Evolutionary conservation across 2,113 vertebrate species (phyloP).

Genomic region (Circaetus gallicus): DNA sequence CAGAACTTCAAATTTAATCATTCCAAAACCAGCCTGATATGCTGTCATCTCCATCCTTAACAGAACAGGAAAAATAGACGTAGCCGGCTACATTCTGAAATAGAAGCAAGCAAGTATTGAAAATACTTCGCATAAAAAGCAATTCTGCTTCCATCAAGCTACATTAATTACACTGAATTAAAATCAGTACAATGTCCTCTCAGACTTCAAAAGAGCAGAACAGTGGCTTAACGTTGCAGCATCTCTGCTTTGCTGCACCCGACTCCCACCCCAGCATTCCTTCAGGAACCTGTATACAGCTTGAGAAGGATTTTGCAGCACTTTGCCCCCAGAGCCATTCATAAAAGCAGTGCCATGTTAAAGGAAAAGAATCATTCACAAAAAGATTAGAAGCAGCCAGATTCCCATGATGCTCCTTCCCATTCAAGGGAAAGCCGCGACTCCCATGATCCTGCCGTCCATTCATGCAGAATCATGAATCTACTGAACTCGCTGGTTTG

Average conservation of each 20-base stretch:
- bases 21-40: not conserved
- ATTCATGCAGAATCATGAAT: constrained; percentile 71
- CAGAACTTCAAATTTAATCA: not conserved
- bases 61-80: not conserved
- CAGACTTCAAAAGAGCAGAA: not conserved
- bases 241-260: not conserved
- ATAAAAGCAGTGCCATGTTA: constrained; percentile 49
- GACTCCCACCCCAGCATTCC: not conserved
- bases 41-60: not conserved
- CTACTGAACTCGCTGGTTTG: not conserved
- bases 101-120: not conserved
- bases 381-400: constrained; percentile 41
- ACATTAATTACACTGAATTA: not conserved
- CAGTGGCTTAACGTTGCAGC: rapidly evolving
- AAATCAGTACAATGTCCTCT: not conserved
- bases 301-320: not conserved
- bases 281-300: not conserved
- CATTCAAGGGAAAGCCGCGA: constrained; percentile 51
- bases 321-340: constrained; percentile 49
- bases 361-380: constrained; percentile 64
- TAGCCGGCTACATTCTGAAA: not conserved
- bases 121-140: not conserved
- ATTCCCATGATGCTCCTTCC: constrained; percentile 63
- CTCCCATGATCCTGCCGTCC: constrained; percentile 45
- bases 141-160: not conserved